These are phyloP conservation scores for Bujurquina vittata DNA, from an alignment of 2,113 vertebrate species.

Conservation along the genomic window DNA sequence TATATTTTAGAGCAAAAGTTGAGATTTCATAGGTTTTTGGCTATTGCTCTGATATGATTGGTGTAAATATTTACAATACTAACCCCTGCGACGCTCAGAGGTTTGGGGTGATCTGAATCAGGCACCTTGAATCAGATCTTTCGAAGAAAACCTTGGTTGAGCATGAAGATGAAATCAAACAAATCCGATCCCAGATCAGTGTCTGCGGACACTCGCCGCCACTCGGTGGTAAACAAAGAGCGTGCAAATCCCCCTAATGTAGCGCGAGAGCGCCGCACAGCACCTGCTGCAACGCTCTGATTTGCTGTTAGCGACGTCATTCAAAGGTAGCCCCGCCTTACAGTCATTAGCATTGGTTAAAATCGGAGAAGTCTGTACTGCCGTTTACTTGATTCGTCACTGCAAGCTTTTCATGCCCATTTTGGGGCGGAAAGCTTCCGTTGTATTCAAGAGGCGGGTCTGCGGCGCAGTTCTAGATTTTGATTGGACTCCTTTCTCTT, in stretches of 20 bases:
- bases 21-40: neutral
- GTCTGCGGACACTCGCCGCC: constrained; percentile 10
- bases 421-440: constrained; percentile 58
- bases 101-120: constrained; percentile 38
- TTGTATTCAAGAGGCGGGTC: constrained; percentile 69
- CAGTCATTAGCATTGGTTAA: constrained; percentile 46
- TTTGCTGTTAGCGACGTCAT: constrained; percentile 46
- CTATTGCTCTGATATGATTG: neutral
- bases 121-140: constrained; percentile 51
- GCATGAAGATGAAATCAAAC: neutral
- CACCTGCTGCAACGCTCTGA: constrained; percentile 72
- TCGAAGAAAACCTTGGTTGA: neutral
- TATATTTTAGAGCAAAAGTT: neutral
- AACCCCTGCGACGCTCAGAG: neutral
- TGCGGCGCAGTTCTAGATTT: constrained; percentile 6
- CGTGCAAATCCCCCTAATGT: constrained; percentile 65
- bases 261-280: constrained; percentile 63
- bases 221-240: constrained; percentile 78
- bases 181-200: constrained; percentile 54
- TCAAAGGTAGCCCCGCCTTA: constrained; percentile 21
- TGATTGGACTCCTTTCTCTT: constrained; percentile 54
- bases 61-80: neutral
- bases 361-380: neutral
- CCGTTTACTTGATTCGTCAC: constrained; percentile 53
- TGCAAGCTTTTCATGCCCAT: constrained; percentile 41